phyloP scores from a whole-genome alignment of 2,797 vertebrate genomes.

The Hippoglossus hippoglossus region DNA sequence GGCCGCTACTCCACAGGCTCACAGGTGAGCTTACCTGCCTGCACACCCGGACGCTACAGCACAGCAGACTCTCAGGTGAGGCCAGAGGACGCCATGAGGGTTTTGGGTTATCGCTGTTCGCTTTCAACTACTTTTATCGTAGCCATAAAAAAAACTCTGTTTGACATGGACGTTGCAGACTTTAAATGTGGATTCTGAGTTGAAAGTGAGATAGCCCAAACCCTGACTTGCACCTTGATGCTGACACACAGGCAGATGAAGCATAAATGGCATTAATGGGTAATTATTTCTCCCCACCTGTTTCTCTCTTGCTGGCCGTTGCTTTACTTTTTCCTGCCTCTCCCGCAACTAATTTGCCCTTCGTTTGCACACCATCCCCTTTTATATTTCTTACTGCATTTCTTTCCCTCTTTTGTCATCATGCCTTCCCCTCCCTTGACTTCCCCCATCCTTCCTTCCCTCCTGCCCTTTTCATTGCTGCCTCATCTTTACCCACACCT shows the following conservation, averaged over 20 bases:
- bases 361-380: slow-evolving; percentile 51
- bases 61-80: slow-evolving; percentile 85
- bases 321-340: slow-evolving; percentile 51
- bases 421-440: slow-evolving; percentile 20
- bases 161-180: neutral
- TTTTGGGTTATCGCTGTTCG: slow-evolving; percentile 59
- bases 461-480: slow-evolving; percentile 18
- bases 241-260: slow-evolving; percentile 44
- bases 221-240: slow-evolving; percentile 47
- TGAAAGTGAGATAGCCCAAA: slow-evolving; percentile 73
- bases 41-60: slow-evolving; percentile 83
- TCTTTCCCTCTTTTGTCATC: slow-evolving; percentile 44
- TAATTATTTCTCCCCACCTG: slow-evolving; percentile 48
- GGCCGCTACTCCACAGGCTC: slow-evolving; percentile 98
- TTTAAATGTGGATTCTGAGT: slow-evolving; percentile 26
- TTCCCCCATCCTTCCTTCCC: slow-evolving; percentile 5
- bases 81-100: slow-evolving; percentile 60
- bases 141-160: neutral
- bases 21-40: slow-evolving; percentile 92
- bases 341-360: slow-evolving; percentile 68
- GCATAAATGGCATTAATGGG: slow-evolving; percentile 54
- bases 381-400: slow-evolving; percentile 34
- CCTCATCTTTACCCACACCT: slow-evolving; percentile 22
- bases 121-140: slow-evolving; percentile 46
- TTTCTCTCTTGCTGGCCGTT: slow-evolving; percentile 47